phyloP scores from a whole-genome alignment of 2,888 invertebrate genomes.

The Yponomeuta malinellus region DNA sequence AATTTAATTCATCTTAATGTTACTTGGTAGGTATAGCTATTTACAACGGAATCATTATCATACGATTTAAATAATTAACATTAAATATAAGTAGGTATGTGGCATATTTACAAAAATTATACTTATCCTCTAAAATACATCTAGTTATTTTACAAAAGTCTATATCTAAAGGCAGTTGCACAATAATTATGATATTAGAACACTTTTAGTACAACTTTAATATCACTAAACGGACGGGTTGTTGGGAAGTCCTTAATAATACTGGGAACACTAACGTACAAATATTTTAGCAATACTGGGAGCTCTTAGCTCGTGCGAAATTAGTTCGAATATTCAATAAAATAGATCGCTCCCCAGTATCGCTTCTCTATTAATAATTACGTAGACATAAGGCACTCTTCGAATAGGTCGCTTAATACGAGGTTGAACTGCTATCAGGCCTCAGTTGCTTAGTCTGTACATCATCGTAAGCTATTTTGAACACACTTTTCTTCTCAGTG shows the following conservation, averaged over 20 bases:
- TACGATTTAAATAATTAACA: constrained; percentile 51
- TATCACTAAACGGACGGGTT: constrained; percentile 14
- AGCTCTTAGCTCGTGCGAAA: too few relatives aligned
- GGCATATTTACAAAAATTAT: constrained; percentile 35
- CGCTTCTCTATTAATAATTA: too few relatives aligned
- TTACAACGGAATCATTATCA: constrained; percentile 54
- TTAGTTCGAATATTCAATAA: too few relatives aligned
- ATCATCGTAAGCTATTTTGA: constrained; percentile 94
- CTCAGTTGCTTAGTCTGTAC: constrained; percentile 89
- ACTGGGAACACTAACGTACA: constrained; percentile 14
- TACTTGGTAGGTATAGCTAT: constrained; percentile 26
- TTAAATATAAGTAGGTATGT: constrained; percentile 34
- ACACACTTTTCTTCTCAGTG: constrained; percentile 93
- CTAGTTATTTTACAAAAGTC: constrained; percentile 32
- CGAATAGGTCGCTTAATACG: constrained; percentile 46
- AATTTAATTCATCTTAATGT: constrained; percentile 8
- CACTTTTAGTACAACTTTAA: constrained; percentile 1
- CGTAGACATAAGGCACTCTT: constrained; percentile 15
- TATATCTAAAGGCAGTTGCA: constrained; percentile 63
- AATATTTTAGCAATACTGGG: background rate
- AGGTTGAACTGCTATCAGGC: constrained; percentile 87
- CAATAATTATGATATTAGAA: constrained; percentile 24
- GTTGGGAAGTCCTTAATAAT: constrained; percentile 13
- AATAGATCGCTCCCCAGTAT: too few relatives aligned
- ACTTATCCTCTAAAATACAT: constrained; percentile 30